Conservation (phyloP, 37 sponge, comb jelly and placozoan genomes). For the Axinella damicornis region DNA sequence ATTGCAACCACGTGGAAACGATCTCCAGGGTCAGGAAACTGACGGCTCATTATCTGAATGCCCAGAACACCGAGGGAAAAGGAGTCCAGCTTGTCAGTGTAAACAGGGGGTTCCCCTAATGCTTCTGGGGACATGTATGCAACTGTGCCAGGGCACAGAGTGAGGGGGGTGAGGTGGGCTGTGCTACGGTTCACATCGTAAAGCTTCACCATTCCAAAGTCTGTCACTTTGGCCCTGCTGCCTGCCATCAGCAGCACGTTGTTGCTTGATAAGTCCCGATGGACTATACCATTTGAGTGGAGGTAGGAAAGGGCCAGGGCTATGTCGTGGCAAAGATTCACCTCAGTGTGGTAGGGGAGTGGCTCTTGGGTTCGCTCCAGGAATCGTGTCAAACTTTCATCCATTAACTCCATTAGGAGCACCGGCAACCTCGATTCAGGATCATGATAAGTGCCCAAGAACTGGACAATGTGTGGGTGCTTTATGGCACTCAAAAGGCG, state of each 20-base stretch:
- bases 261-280: slow-evolving; percentile 17
- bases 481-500: background rate
- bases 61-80: slow-evolving; percentile 10
- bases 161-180: background rate
- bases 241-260: slow-evolving; percentile 4
- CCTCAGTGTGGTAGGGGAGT: too few relatives aligned
- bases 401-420: background rate
- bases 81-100: slow-evolving; percentile 12
- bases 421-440: slow-evolving; percentile 4
- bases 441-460: slow-evolving; percentile 7
- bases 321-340: slow-evolving; percentile 4
- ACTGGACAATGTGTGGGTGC: slow-evolving; percentile 20
- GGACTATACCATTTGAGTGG: slow-evolving; percentile 10
- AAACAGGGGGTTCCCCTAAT: background rate
- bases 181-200: background rate
- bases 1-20: background rate
- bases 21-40: slow-evolving; percentile 6
- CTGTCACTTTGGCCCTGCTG: slow-evolving; percentile 18
- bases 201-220: slow-evolving; percentile 20
- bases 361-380: too few relatives aligned
- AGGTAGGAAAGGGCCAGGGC: slow-evolving; percentile 10
- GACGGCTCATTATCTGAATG: background rate
- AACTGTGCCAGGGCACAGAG: slow-evolving; percentile 4
- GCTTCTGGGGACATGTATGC: slow-evolving; percentile 25
- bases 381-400: too few relatives aligned